Evolutionary conservation across 1,140 invertebrate species (phyloP).

Genomic region (Colletes latitarsis): DNA sequence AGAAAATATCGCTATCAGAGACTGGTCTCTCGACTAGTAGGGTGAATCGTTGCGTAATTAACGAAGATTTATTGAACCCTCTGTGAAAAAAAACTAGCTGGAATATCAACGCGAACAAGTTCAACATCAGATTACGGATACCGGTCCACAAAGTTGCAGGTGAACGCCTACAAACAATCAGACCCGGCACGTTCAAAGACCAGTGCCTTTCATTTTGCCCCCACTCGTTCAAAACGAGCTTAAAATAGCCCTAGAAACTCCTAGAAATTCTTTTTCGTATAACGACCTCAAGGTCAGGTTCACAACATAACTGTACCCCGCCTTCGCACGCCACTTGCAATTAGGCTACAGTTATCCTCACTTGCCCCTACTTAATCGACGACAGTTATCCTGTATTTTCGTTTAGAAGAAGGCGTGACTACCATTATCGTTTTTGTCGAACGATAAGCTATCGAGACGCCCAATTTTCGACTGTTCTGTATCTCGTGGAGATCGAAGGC

Average conservation of each 20-base stretch:
- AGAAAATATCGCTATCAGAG: too few species aligned
- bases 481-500: constrained; percentile 34
- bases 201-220: too few species aligned
- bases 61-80: too few species aligned
- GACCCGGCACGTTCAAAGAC: too few species aligned
- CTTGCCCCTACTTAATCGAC: neutral
- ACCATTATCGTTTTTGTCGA: neutral
- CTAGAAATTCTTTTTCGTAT: neutral
- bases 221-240: too few species aligned
- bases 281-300: neutral
- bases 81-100: too few species aligned
- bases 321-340: neutral
- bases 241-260: too few species aligned
- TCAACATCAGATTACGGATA: too few species aligned
- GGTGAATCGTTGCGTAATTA: too few species aligned
- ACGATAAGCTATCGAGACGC: neutral
- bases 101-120: too few species aligned
- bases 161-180: too few species aligned
- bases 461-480: neutral
- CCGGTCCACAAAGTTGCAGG: neutral
- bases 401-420: neutral
- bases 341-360: neutral
- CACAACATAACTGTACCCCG: neutral
- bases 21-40: too few species aligned
- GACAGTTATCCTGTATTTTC: neutral